Evolutionary conservation across 2,888 invertebrate species (phyloP).

Genomic region (Chalcis sispes): DNA sequence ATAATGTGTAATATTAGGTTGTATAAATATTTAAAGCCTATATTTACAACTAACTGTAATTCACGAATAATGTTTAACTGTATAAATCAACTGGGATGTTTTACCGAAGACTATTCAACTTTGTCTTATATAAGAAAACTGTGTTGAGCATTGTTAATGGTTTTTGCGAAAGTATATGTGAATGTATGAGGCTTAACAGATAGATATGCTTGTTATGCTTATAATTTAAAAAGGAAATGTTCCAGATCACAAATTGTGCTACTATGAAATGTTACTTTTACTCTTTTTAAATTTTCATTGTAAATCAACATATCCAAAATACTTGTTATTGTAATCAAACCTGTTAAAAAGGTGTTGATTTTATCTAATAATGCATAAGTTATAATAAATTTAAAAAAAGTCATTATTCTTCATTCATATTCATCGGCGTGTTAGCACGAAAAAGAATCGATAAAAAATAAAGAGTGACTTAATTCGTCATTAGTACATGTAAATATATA

Average conservation of each 20-base stretch:
- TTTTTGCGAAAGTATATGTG: conserved; percentile 22
- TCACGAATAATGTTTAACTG: no score
- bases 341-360: background rate
- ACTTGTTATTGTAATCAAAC: conserved; percentile 16
- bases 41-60: no score
- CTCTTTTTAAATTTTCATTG: background rate
- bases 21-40: no score
- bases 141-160: conserved; percentile 16
- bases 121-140: no score
- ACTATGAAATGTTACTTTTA: conserved; percentile 7
- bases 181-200: conserved; percentile 17
- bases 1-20: no score
- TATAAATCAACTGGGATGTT: no score
- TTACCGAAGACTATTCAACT: no score
- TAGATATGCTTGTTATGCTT: conserved; percentile 9
- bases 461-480: conserved; percentile 16
- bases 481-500: conserved; percentile 14
- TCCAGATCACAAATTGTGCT: conserved; percentile 3
- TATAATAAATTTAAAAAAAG: background rate
- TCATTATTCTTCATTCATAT: conserved; percentile 1
- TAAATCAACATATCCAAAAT: conserved; percentile 29
- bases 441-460: background rate
- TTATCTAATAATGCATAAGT: conserved; percentile 5
- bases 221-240: background rate
- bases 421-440: background rate